These are phyloP conservation scores for Turnix velox DNA, from an alignment of 2,113 vertebrate species.

Conservation along the genomic window DNA sequence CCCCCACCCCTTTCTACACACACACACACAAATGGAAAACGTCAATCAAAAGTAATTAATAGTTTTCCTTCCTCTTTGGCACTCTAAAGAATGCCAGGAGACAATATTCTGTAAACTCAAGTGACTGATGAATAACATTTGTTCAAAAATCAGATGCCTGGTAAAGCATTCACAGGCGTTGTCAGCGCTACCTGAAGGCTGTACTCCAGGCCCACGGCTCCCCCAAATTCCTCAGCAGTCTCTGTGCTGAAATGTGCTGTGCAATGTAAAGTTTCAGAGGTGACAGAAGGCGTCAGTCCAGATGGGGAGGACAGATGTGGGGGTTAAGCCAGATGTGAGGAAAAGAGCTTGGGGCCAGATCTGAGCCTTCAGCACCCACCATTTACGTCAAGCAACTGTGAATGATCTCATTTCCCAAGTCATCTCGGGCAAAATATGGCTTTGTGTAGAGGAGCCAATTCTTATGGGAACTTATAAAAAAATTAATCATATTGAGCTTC, in stretches of 20 bases:
- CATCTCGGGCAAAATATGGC: slow-evolving; percentile 29
- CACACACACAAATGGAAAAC: slow-evolving; percentile 38
- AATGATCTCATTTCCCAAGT: slow-evolving; percentile 56
- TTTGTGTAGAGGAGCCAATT: not conserved
- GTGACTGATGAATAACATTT: not conserved
- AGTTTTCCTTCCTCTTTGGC: not conserved
- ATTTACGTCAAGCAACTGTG: slow-evolving; percentile 41
- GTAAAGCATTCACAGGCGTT: not conserved
- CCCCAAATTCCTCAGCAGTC: not conserved
- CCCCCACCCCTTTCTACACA: not conserved
- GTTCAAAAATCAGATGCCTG: not conserved
- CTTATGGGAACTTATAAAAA: not conserved
- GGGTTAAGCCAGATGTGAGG: slow-evolving; percentile 54
- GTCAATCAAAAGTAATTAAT: slow-evolving; percentile 51
- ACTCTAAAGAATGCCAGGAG: slow-evolving; percentile 9
- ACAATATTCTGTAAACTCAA: slow-evolving; percentile 5
- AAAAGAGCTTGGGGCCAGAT: slow-evolving; percentile 41
- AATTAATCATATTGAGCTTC: not conserved
- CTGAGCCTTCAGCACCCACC: slow-evolving; percentile 36
- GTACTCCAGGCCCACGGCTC: not conserved
- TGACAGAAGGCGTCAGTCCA: slow-evolving; percentile 14
- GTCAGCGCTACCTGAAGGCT: slow-evolving; percentile 23
- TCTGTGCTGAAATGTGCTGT: not conserved
- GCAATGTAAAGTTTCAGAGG: not conserved
- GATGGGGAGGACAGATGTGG: slow-evolving; percentile 46